phyloP scores from a whole-genome alignment of 1,140 invertebrate genomes.

The Anastatus disparis region DNA sequence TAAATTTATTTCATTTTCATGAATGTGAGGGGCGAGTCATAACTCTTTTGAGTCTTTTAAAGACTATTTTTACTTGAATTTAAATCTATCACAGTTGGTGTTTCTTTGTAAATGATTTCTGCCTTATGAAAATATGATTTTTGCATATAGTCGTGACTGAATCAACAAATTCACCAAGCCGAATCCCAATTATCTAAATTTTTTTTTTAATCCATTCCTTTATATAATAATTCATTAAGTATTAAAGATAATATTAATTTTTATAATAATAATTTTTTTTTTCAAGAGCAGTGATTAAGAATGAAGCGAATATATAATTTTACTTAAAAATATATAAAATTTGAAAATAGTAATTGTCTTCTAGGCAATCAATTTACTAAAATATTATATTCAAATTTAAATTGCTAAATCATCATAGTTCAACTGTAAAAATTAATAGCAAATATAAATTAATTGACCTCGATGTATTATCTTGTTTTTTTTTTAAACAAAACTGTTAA shows the following conservation, averaged over 20 bases:
- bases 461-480: too few relatives aligned
- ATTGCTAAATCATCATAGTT: neutral
- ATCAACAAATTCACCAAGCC: slow-evolving; percentile 25
- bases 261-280: slow-evolving; percentile 37
- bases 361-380: neutral
- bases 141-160: slow-evolving; percentile 32
- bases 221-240: slow-evolving; percentile 18
- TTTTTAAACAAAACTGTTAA: too few relatives aligned
- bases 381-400: slow-evolving; percentile 17
- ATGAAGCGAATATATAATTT: slow-evolving; percentile 33
- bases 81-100: slow-evolving; percentile 39
- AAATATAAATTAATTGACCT: too few relatives aligned
- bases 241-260: slow-evolving; percentile 26
- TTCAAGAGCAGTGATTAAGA: slow-evolving; percentile 22
- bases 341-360: slow-evolving; percentile 13
- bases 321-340: slow-evolving; percentile 31
- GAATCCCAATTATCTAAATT: slow-evolving; percentile 29
- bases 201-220: slow-evolving; percentile 14
- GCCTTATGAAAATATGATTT: slow-evolving; percentile 25
- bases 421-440: too few relatives aligned
- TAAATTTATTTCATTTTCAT: slow-evolving; percentile 26
- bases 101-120: slow-evolving; percentile 39
- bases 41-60: slow-evolving; percentile 36
- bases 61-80: slow-evolving; percentile 33
- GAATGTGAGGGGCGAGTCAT: slow-evolving; percentile 19